A percentile compares a stretch with the other conserved stretches of the same genome.
Conservation (phyloP, 92 coral and sea anemone species). For the Epizoanthus illoricatus region DNA sequence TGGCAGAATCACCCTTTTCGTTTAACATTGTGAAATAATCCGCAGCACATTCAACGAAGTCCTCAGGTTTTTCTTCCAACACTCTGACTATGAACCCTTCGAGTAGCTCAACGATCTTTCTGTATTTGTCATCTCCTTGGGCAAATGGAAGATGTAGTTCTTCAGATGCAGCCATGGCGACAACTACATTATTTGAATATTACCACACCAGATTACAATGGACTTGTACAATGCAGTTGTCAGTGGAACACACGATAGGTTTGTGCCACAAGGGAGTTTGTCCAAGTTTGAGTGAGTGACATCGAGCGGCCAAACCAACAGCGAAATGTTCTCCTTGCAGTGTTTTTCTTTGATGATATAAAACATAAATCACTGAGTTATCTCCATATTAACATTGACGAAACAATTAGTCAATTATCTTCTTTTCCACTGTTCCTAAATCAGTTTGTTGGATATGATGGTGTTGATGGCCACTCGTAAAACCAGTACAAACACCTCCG, state of each 20-base stretch:
- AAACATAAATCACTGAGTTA: neutral
- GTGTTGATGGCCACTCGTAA: constrained; percentile 1
- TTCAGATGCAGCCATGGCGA: constrained; percentile 11
- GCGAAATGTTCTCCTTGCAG: neutral
- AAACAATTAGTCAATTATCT: neutral
- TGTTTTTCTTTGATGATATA: neutral
- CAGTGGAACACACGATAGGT: neutral
- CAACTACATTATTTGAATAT: neutral
- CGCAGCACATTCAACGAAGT: constrained; percentile 44
- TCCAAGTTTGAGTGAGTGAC: no score
- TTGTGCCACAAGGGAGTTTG: no score
- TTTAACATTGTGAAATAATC: constrained; percentile 39
- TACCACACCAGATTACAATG: neutral
- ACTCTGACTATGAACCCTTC: constrained; percentile 42
- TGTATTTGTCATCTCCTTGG: neutral
- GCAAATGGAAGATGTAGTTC: neutral
- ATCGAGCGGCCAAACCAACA: neutral
- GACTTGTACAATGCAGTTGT: neutral
- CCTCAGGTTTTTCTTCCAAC: constrained; percentile 36
- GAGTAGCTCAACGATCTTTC: neutral
- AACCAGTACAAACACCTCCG: neutral
- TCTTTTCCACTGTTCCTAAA: neutral
- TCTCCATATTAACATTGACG: neutral
- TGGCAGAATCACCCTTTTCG: constrained; percentile 22
- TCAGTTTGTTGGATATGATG: neutral